Evolutionary conservation across 2,888 invertebrate genomes (phyloP).

Genomic region (Oscheius sp.): DNA sequence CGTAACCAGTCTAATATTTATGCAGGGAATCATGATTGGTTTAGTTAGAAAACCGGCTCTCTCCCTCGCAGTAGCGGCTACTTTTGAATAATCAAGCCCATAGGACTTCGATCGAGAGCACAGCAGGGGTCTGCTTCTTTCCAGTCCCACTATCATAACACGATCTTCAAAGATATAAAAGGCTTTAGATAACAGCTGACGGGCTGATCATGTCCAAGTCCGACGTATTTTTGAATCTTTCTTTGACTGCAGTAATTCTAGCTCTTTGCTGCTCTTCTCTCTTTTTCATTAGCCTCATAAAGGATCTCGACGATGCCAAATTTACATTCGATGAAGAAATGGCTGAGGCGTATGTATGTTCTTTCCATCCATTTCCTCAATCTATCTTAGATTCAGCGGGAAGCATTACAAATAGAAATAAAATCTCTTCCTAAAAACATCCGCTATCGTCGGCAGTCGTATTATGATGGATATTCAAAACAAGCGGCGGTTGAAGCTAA

Average conservation of each 20-base stretch:
- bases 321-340: neutral
- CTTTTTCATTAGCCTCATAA: neutral
- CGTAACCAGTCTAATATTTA: no score
- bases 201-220: neutral
- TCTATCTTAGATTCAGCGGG: neutral
- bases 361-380: neutral
- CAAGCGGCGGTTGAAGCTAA: conserved; percentile 35
- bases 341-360: neutral
- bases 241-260: neutral
- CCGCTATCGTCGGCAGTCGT: conserved; percentile 33
- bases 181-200: neutral
- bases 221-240: neutral
- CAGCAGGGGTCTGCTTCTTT: conserved; percentile 14
- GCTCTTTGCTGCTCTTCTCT: neutral
- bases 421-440: conserved; percentile 7
- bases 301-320: neutral
- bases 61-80: no score
- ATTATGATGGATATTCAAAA: conserved; percentile 40
- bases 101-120: conserved; percentile 18
- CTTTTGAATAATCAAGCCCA: conserved; percentile 21
- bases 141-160: conserved; percentile 3
- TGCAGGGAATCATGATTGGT: no score
- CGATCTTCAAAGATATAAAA: conserved; percentile 13
- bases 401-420: conserved; percentile 2
- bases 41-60: no score